phyloP scores from a whole-genome alignment of 1,140 invertebrate species.

The Eupristina koningsbergeri region DNA sequence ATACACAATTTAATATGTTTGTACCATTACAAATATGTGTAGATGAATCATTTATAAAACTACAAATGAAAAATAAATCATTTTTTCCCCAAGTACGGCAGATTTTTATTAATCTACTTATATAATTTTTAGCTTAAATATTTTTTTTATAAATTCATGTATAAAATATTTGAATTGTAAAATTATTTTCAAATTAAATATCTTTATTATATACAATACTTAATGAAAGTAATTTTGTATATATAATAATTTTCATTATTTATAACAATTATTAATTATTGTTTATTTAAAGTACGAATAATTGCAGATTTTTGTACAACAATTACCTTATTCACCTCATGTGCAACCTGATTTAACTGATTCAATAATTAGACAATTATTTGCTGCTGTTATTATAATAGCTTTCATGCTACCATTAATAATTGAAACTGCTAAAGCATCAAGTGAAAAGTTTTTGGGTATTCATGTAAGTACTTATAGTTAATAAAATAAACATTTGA shows the following conservation, averaged over 20 bases:
- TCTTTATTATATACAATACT: too few relatives aligned
- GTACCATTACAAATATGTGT: conserved; percentile 64
- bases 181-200: too few relatives aligned
- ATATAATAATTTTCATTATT: too few relatives aligned
- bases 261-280: too few relatives aligned
- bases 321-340: conserved; percentile 67
- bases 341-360: conserved; percentile 56
- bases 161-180: too few relatives aligned
- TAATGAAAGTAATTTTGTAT: too few relatives aligned
- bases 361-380: conserved; percentile 54
- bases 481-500: background rate
- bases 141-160: too few relatives aligned
- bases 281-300: background rate
- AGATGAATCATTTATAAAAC: conserved; percentile 61
- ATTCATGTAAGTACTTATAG: conserved; percentile 63
- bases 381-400: conserved; percentile 57
- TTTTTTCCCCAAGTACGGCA: conserved; percentile 53
- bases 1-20: conserved; percentile 25
- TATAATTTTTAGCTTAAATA: too few relatives aligned
- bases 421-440: conserved; percentile 64
- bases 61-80: conserved; percentile 23
- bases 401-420: conserved; percentile 62
- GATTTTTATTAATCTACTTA: too few relatives aligned
- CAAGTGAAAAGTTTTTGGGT: conserved; percentile 68
- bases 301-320: conserved; percentile 65